Evolutionary conservation across 2,888 invertebrate species (phyloP).

Genomic region (Oscheius sp.): DNA sequence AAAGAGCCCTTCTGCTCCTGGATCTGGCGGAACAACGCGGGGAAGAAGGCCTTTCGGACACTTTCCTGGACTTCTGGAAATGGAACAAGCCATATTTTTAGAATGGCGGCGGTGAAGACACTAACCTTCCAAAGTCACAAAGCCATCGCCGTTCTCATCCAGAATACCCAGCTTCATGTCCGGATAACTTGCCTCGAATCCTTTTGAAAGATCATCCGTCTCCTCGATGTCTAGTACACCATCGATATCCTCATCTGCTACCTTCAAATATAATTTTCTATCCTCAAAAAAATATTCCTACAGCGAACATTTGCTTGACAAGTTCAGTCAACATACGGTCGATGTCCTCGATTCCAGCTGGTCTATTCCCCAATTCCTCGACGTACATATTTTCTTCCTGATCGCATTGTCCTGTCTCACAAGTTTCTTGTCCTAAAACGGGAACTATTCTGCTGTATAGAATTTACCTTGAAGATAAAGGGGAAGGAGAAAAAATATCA

Average conservation of each 20-base stretch:
- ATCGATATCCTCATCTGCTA: background rate
- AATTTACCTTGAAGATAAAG: background rate
- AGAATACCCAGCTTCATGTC: background rate
- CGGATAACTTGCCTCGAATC: background rate
- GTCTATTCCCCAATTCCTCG: too few species aligned
- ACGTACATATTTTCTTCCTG: too few species aligned
- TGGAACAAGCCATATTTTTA: background rate
- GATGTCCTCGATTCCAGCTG: too few species aligned
- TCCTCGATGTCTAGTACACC: background rate
- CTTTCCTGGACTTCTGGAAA: too few species aligned
- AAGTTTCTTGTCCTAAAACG: too few species aligned
- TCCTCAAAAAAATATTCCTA: too few species aligned
- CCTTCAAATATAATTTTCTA: background rate
- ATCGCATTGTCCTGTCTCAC: too few species aligned
- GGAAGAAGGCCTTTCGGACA: too few species aligned
- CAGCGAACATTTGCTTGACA: too few species aligned
- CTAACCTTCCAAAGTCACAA: background rate
- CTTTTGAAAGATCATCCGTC: background rate
- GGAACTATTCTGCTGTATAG: background rate
- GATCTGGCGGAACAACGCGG: background rate
- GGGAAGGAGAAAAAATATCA: background rate
- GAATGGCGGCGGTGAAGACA: background rate
- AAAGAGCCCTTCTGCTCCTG: background rate
- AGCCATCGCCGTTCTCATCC: slow-evolving; percentile 16
- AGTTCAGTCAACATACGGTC: too few species aligned